A percentile compares a stretch with the other conserved stretches of the same genome.
phyloP scores from a whole-genome alignment of 1,140 invertebrate species.

The Trachymyrmex cornetzi region DNA sequence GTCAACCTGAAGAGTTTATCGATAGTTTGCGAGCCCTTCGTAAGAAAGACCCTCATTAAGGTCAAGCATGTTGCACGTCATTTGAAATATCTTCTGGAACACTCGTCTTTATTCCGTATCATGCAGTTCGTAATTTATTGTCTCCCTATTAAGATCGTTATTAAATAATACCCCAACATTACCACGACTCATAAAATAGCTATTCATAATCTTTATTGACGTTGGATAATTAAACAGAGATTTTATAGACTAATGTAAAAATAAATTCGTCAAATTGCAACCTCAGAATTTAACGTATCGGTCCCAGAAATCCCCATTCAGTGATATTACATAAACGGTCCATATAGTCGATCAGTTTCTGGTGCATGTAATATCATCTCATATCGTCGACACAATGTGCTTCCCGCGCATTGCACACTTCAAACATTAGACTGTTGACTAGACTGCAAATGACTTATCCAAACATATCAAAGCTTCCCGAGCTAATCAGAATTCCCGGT shows the following conservation, averaged over 20 bases:
- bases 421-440: constrained; percentile 30
- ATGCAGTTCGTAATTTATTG: constrained; percentile 36
- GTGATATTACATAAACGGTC: constrained; percentile 5
- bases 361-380: constrained; percentile 21
- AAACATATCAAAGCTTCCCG: constrained; percentile 36
- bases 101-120: constrained; percentile 42
- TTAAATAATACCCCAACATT: not conserved
- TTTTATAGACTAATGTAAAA: not conserved
- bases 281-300: not conserved
- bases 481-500: constrained; percentile 48
- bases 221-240: not conserved
- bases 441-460: constrained; percentile 56
- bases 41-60: constrained; percentile 57
- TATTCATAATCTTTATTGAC: constrained; percentile 37
- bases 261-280: not conserved
- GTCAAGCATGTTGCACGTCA: constrained; percentile 54
- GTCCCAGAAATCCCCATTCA: not conserved
- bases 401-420: constrained; percentile 16
- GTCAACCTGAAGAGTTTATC: constrained; percentile 63
- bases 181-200: not conserved
- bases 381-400: constrained; percentile 19
- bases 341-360: not conserved
- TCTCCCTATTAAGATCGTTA: not conserved
- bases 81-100: constrained; percentile 11
- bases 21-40: constrained; percentile 54